Conservation (phyloP, 37 sponge, comb jelly and placozoan species). For the Oopsacas minuta region DNA sequence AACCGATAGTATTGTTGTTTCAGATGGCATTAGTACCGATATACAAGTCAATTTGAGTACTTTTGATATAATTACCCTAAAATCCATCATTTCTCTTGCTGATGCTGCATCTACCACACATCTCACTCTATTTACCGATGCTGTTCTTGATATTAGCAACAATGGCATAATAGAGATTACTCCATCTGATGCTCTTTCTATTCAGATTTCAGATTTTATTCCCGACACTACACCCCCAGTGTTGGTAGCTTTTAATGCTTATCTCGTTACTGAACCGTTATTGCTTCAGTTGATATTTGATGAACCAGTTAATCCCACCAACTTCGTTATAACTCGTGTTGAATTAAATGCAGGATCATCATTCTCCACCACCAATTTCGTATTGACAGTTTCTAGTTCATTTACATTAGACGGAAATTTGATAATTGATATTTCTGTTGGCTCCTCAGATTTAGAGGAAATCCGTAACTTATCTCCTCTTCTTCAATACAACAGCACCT, state of each 20-base stretch:
- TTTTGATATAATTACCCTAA: conserved; percentile 27
- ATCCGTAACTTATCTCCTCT: conserved; percentile 55
- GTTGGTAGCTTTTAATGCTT: conserved; percentile 39
- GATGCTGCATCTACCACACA: conserved; percentile 28
- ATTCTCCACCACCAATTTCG: background rate
- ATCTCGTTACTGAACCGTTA: conserved; percentile 33
- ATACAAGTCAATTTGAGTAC: background rate
- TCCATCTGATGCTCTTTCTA: background rate
- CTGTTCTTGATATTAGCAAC: conserved; percentile 50
- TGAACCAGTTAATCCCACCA: background rate
- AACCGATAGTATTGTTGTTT: background rate
- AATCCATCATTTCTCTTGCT: conserved; percentile 42
- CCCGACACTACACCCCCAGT: conserved; percentile 44
- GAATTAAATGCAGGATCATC: background rate
- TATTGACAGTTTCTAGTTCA: background rate
- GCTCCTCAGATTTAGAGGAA: conserved; percentile 34
- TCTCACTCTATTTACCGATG: conserved; percentile 23
- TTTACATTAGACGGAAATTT: background rate
- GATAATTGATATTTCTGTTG: conserved; percentile 51
- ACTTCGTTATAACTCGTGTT: background rate
- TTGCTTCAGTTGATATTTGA: conserved; percentile 14
- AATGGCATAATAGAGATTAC: conserved; percentile 31
- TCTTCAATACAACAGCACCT: conserved; percentile 29
- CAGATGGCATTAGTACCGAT: background rate
- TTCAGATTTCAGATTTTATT: conserved; percentile 21